phyloP scores from a whole-genome alignment of 2,888 invertebrate genomes.

The Acrobasis consociella region DNA sequence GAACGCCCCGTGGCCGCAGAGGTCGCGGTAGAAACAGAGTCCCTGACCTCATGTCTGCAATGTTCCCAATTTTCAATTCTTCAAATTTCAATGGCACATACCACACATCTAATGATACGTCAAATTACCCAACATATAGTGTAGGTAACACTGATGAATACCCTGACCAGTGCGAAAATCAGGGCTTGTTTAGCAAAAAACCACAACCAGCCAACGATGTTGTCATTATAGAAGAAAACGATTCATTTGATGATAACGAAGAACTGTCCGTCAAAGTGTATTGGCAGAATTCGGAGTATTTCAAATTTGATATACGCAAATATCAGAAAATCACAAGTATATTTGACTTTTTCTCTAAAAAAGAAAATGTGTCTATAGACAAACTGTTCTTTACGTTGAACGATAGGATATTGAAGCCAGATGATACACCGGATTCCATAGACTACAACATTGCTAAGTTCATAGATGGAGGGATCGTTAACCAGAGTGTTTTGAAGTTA shows the following conservation, averaged over 20 bases:
- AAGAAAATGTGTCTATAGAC: slow-evolving; percentile 55
- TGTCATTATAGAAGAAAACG: slow-evolving; percentile 43
- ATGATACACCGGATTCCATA: slow-evolving; percentile 70
- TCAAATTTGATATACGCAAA: slow-evolving; percentile 63
- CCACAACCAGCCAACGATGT: slow-evolving; percentile 30
- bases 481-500: slow-evolving; percentile 49
- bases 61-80: neutral
- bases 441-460: slow-evolving; percentile 68
- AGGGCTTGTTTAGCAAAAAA: slow-evolving; percentile 49
- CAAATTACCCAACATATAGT: slow-evolving; percentile 46
- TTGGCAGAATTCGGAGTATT: slow-evolving; percentile 67
- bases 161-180: slow-evolving; percentile 51
- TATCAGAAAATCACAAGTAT: slow-evolving; percentile 66
- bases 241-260: slow-evolving; percentile 60
- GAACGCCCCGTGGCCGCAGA: slow-evolving; percentile 23
- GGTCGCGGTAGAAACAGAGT: slow-evolving; percentile 15
- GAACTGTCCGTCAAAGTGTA: slow-evolving; percentile 72
- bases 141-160: slow-evolving; percentile 69
- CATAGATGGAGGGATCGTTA: slow-evolving; percentile 71
- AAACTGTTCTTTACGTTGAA: slow-evolving; percentile 67
- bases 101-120: neutral
- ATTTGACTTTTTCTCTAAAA: slow-evolving; percentile 62
- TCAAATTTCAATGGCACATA: no score
- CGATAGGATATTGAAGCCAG: slow-evolving; percentile 57
- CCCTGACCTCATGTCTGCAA: neutral